Evolutionary conservation across 1,140 invertebrate species (phyloP).

Genomic region (Sipha flava): DNA sequence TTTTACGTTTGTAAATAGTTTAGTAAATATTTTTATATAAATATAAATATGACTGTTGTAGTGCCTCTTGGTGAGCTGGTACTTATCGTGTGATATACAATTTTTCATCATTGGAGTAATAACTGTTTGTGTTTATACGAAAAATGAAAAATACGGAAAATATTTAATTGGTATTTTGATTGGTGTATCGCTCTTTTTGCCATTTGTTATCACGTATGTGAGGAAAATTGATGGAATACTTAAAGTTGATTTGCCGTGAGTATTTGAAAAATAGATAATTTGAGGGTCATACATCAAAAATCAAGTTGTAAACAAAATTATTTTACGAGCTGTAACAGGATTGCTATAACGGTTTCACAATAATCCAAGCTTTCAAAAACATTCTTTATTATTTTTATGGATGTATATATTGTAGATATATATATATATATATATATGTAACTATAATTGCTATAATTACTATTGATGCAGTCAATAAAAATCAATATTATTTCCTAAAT

Average conservation of each 20-base stretch:
- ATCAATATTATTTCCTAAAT: too few species aligned
- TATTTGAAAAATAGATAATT: background rate
- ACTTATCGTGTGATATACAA: conserved; percentile 25
- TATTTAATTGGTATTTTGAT: background rate
- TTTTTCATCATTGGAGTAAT: background rate
- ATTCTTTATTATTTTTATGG: too few species aligned
- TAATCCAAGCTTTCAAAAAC: too few species aligned
- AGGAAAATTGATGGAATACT: background rate
- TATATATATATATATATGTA: too few species aligned
- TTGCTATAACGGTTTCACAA: too few species aligned
- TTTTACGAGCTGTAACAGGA: too few species aligned
- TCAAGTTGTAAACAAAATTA: too few species aligned
- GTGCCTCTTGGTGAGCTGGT: conserved; percentile 30
- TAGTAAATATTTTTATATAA: background rate
- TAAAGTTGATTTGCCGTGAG: background rate
- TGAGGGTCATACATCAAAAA: background rate
- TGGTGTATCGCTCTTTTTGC: background rate
- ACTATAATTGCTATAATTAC: too few species aligned
- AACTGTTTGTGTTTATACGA: background rate
- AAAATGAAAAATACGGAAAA: background rate
- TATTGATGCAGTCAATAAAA: too few species aligned
- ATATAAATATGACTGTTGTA: background rate
- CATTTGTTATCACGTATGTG: background rate
- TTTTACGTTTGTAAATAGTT: background rate
- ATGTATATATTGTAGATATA: too few species aligned